These are phyloP conservation scores for Tachina fera DNA, from an alignment of 2,888 invertebrate genomes.

Conservation along the genomic window DNA sequence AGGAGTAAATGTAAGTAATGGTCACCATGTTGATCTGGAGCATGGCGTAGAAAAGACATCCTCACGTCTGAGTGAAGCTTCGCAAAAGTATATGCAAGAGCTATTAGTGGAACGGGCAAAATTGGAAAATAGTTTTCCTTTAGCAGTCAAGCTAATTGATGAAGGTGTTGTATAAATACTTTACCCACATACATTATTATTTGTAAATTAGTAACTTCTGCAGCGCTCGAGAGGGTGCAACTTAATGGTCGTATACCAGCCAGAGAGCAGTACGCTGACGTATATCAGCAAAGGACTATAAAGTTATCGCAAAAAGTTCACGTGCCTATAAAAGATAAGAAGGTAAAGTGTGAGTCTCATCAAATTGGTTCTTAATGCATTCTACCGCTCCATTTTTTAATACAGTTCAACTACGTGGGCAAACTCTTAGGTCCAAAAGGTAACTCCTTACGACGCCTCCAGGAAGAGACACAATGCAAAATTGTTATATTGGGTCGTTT, in stretches of 20 bases:
- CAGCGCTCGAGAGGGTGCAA: slow-evolving; percentile 90
- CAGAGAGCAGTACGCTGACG: slow-evolving; percentile 89
- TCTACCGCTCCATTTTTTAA: background rate
- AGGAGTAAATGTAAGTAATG: slow-evolving; percentile 75
- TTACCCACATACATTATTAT: background rate
- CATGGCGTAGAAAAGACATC: slow-evolving; percentile 74
- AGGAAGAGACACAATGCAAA: slow-evolving; percentile 97
- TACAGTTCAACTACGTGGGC: slow-evolving; percentile 96
- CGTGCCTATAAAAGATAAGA: slow-evolving; percentile 83
- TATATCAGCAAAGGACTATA: slow-evolving; percentile 86
- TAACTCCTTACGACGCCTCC: slow-evolving; percentile 94
- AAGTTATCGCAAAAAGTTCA: slow-evolving; percentile 82
- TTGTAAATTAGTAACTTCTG: slow-evolving; percentile 70
- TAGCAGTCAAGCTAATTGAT: slow-evolving; percentile 81
- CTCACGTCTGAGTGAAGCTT: slow-evolving; percentile 79
- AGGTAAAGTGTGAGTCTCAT: slow-evolving; percentile 70
- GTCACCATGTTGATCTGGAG: slow-evolving; percentile 78
- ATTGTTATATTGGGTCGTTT: slow-evolving; percentile 97
- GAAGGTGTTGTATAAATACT: slow-evolving; percentile 75
- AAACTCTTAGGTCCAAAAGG: slow-evolving; percentile 97
- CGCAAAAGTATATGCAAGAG: slow-evolving; percentile 81
- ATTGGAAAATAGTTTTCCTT: slow-evolving; percentile 81
- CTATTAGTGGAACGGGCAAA: slow-evolving; percentile 79
- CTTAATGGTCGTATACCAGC: slow-evolving; percentile 86
- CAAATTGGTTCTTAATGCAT: background rate